Percentiles rank a stretch among this genome's conserved stretches.
Conservation (phyloP, 2,113 vertebrate species). For the Enhydra lutris region DNA sequence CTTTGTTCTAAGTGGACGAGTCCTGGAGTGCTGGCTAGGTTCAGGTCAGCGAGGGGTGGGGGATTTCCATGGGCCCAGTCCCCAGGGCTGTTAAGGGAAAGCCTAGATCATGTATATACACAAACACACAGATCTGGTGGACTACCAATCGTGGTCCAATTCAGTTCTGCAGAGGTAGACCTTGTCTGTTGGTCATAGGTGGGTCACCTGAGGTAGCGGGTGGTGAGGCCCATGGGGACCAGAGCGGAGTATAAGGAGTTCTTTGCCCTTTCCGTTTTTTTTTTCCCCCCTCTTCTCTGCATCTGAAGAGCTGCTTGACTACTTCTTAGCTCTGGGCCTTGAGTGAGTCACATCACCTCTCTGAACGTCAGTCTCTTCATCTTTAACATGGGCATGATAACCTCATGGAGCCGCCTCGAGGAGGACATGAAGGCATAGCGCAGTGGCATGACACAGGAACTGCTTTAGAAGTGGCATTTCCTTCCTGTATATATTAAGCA, state of each 20-base stretch:
- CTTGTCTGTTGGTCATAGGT: not conserved
- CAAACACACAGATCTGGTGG: not conserved
- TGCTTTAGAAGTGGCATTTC: not conserved
- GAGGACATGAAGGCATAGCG: not conserved
- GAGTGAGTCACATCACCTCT: not conserved
- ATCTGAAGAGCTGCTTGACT: not conserved
- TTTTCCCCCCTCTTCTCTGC: not conserved
- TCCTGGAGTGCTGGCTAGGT: not conserved
- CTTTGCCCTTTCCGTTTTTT: not conserved
- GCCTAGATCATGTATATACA: not conserved
- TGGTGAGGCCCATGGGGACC: not conserved
- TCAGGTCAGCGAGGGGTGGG: not conserved
- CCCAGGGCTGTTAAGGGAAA: not conserved
- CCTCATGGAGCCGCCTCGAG: not conserved
- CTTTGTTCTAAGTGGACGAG: not conserved
- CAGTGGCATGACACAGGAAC: not conserved
- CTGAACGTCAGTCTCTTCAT: constrained; percentile 22
- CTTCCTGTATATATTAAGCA: constrained; percentile 49
- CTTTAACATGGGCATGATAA: not conserved
- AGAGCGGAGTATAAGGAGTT: not conserved
- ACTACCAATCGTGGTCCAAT: not conserved
- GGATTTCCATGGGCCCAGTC: not conserved
- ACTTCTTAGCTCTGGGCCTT: not conserved
- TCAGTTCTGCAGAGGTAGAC: not conserved
- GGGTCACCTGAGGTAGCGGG: not conserved